Evolutionary conservation across 1,140 invertebrate genomes (phyloP).

Genomic region (Drosophila ogumai): DNA sequence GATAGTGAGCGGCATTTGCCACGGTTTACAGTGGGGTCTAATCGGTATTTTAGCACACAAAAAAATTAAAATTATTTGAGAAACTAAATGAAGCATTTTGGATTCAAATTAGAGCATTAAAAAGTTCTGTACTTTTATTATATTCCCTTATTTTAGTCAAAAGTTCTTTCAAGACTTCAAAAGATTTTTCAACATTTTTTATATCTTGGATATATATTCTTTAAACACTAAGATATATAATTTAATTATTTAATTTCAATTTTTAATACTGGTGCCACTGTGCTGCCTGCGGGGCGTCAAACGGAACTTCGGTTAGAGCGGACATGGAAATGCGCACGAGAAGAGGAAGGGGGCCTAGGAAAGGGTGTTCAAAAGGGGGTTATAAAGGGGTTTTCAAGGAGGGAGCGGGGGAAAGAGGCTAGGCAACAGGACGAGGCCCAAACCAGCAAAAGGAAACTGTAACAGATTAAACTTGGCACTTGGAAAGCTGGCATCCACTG

Average conservation of each 20-base stretch:
- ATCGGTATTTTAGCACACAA: neutral
- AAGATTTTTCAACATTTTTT: no score
- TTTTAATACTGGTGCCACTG: neutral
- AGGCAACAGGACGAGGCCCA: constrained; percentile 40
- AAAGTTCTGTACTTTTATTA: neutral
- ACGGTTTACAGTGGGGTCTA: constrained; percentile 2
- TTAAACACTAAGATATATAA: no score
- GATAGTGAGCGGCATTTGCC: constrained; percentile 34
- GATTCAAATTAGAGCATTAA: neutral
- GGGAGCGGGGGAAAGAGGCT: constrained; percentile 7
- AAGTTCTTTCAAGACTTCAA: neutral
- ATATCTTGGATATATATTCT: no score
- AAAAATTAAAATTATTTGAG: neutral
- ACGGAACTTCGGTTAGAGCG: constrained; percentile 71
- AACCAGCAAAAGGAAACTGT: constrained; percentile 74
- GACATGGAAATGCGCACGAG: constrained; percentile 69
- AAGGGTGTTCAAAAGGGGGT: neutral
- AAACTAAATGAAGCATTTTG: no score
- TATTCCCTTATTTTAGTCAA: no score
- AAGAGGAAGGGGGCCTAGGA: constrained; percentile 8
- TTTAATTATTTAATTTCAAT: neutral
- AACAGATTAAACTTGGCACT: constrained; percentile 82
- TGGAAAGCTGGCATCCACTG: constrained; percentile 49
- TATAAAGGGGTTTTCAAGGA: neutral
- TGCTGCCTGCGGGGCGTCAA: constrained; percentile 35